Evolutionary conservation across 2,113 vertebrate genomes (phyloP).

Genomic region (Takifugu flavidus): DNA sequence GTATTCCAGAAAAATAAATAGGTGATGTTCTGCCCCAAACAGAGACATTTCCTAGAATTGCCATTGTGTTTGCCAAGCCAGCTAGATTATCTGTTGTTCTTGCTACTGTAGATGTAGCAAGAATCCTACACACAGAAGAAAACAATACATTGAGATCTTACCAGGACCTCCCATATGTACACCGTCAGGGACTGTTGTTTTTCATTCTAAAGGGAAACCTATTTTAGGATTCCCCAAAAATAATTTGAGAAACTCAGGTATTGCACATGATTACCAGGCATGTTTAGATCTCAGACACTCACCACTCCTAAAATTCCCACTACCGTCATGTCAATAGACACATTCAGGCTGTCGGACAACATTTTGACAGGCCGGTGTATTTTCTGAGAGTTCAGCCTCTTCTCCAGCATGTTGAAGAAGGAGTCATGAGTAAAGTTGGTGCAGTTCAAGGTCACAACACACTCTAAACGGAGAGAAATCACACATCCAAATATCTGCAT

Average conservation of each 20-base stretch:
- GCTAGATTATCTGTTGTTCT: too few relatives aligned
- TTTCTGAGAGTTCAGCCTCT: not conserved
- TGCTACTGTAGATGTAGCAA: too few relatives aligned
- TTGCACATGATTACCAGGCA: not conserved
- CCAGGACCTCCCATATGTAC: constrained; percentile 9
- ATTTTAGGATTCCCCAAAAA: not conserved
- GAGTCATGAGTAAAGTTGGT: constrained; percentile 4
- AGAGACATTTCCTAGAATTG: too few relatives aligned
- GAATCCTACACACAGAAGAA: too few relatives aligned
- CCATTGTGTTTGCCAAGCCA: too few relatives aligned
- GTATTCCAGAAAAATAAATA: not conserved
- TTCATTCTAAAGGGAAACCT: constrained; percentile 9
- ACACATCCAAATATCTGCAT: not conserved
- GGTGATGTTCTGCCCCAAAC: not conserved
- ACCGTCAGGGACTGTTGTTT: constrained; percentile 10
- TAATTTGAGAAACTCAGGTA: not conserved
- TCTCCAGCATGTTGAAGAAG: constrained; percentile 1
- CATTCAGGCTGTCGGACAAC: not conserved
- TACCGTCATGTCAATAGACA: not conserved
- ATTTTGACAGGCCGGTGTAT: not conserved
- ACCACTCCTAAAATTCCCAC: constrained; percentile 27
- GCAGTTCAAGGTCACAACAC: constrained; percentile 3
- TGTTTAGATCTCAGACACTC: constrained; percentile 3
- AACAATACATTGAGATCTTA: constrained; percentile 4
- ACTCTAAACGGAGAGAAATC: not conserved